Percentiles rank a stretch among this genome's conserved stretches.
Evolutionary conservation across 2,113 vertebrate genomes (phyloP).

Genomic region (Puntigrus tetrazona): DNA sequence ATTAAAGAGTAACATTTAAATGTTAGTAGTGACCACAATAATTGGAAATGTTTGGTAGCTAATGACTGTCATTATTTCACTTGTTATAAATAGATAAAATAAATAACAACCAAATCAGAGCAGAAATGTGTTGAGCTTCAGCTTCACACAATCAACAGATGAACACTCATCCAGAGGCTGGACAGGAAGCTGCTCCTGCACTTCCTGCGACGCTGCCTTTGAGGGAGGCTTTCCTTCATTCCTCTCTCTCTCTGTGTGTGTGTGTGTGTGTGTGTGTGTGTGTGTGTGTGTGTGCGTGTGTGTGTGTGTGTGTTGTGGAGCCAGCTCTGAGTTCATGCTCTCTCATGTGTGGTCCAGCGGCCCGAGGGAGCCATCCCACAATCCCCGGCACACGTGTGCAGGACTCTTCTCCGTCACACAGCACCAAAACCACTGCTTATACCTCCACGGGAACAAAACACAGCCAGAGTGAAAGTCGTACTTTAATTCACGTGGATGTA

Average conservation of each 20-base stretch:
- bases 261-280: too few species aligned
- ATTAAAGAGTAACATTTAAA: not conserved
- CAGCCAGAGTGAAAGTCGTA: not conserved
- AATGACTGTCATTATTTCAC: too few species aligned
- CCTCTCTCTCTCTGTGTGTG: not conserved
- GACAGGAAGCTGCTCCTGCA: not conserved
- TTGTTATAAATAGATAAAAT: not conserved
- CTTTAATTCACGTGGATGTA: not conserved
- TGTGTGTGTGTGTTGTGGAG: conserved; percentile 36
- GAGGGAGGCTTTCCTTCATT: not conserved
- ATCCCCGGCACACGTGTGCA: conserved; percentile 77
- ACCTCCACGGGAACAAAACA: too few species aligned
- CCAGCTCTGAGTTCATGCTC: conserved; percentile 68
- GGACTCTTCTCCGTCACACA: conserved; percentile 27
- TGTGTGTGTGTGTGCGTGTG: too few species aligned
- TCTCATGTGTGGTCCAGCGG: conserved; percentile 79
- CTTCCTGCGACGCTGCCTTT: not conserved
- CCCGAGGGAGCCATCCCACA: conserved; percentile 74
- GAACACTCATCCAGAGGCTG: not conserved
- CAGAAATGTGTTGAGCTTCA: not conserved
- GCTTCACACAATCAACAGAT: not conserved
- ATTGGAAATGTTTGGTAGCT: not conserved
- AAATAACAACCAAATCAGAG: not conserved
- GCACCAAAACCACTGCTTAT: not conserved
- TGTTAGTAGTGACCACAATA: not conserved